phyloP scores from a whole-genome alignment of 2,888 invertebrate species.

The Nephrocerus scutellatus region DNA sequence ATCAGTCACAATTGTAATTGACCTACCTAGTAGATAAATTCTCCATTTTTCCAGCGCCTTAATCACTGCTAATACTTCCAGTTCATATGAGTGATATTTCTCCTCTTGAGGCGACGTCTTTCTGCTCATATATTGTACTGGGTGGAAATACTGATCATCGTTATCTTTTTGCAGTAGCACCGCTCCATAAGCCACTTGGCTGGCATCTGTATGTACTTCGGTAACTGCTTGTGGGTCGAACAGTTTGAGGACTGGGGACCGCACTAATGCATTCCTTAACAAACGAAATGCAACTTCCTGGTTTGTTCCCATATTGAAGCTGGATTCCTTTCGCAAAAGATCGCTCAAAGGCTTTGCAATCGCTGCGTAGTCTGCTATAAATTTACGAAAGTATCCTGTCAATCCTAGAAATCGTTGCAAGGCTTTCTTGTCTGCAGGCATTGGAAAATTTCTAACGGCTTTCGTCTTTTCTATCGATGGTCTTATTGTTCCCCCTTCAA shows the following conservation, averaged over 20 bases:
- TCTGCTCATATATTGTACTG: conserved; percentile 19
- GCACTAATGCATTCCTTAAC: conserved; percentile 12
- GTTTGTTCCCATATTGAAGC: conserved; percentile 13
- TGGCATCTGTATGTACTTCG: conserved; percentile 23
- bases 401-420: conserved; percentile 16
- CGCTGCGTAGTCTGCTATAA: conserved; percentile 18
- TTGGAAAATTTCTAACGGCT: conserved; percentile 13
- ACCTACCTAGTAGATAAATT: conserved; percentile 30
- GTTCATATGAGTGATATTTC: conserved; percentile 24
- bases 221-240: conserved; percentile 17
- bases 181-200: conserved; percentile 19
- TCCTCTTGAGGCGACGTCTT: conserved; percentile 17
- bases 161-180: conserved; percentile 17
- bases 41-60: conserved; percentile 22
- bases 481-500: conserved; percentile 4
- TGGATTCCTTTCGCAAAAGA: conserved; percentile 14
- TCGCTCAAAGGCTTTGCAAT: conserved; percentile 36
- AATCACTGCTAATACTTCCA: conserved; percentile 21
- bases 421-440: conserved; percentile 7
- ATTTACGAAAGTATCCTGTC: conserved; percentile 17
- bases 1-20: conserved; percentile 33
- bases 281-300: conserved; percentile 9
- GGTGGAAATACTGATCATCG: conserved; percentile 14
- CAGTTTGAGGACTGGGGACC: conserved; percentile 16
- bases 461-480: conserved; percentile 15